Evolutionary conservation across 2,797 vertebrate species (phyloP).

Genomic region (Euthynnus affinis): DNA sequence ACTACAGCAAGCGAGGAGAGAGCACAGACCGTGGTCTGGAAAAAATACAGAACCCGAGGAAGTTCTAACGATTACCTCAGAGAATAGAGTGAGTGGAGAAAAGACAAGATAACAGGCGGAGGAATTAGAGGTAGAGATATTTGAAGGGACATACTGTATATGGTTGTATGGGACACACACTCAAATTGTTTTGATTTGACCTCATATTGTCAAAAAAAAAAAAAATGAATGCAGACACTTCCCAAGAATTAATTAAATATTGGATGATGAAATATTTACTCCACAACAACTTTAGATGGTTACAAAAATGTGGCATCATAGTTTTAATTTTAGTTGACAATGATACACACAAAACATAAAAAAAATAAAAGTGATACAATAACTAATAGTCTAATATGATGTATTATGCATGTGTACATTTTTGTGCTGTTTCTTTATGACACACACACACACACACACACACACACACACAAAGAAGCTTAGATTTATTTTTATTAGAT

Average conservation of each 20-base stretch:
- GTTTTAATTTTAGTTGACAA: background rate
- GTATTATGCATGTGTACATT: background rate
- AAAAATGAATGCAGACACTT: background rate
- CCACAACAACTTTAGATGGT: background rate
- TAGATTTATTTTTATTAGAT: too few species aligned
- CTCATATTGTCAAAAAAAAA: background rate
- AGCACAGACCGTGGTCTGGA: constrained; percentile 57
- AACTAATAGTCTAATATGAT: background rate
- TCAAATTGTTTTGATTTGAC: background rate
- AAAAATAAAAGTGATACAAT: background rate
- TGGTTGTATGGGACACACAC: background rate
- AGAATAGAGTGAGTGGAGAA: constrained; percentile 56
- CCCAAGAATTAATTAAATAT: background rate
- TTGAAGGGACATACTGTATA: background rate
- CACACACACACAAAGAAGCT: too few species aligned
- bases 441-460: too few species aligned
- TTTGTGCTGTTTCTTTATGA: background rate
- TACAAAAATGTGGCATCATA: background rate
- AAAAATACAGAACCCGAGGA: constrained; percentile 53
- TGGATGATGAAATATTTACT: background rate
- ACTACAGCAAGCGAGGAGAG: constrained; percentile 43
- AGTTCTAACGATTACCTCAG: constrained; percentile 77
- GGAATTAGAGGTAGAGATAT: constrained; percentile 34
- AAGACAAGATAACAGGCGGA: constrained; percentile 14
- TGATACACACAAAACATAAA: background rate